These are phyloP conservation scores for Dromas ardeola DNA, from an alignment of 2,113 vertebrate genomes.

Conservation along the genomic window DNA sequence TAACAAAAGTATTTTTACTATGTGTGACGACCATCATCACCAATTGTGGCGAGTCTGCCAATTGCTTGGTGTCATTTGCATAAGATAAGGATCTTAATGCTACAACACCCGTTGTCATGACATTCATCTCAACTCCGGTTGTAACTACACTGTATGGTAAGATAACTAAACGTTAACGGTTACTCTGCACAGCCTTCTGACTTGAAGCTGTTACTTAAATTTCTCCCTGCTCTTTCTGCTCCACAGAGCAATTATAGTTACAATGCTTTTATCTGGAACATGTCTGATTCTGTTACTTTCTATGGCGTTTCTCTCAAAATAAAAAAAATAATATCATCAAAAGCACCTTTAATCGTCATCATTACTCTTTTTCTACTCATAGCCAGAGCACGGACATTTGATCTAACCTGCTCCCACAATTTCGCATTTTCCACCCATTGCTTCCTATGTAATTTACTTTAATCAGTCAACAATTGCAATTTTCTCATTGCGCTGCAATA, in stretches of 20 bases:
- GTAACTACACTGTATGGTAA: not conserved
- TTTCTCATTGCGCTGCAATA: not conserved
- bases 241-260: not conserved
- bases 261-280: not conserved
- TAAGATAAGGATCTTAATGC: not conserved
- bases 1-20: not conserved
- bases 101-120: not conserved
- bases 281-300: not conserved
- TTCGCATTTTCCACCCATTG: not conserved
- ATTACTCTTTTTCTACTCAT: not conserved
- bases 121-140: not conserved
- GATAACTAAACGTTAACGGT: not conserved
- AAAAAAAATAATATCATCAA: not conserved
- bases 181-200: not conserved
- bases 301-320: not conserved
- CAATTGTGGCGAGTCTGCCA: not conserved
- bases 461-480: not conserved
- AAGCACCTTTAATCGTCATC: not conserved
- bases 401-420: not conserved
- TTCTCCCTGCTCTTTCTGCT: not conserved
- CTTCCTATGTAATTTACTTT: not conserved
- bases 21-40: not conserved
- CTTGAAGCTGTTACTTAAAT: not conserved
- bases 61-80: not conserved
- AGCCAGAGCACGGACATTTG: not conserved